These are phyloP conservation scores for Athene noctua DNA, from an alignment of 2,113 vertebrate species.

Conservation along the genomic window DNA sequence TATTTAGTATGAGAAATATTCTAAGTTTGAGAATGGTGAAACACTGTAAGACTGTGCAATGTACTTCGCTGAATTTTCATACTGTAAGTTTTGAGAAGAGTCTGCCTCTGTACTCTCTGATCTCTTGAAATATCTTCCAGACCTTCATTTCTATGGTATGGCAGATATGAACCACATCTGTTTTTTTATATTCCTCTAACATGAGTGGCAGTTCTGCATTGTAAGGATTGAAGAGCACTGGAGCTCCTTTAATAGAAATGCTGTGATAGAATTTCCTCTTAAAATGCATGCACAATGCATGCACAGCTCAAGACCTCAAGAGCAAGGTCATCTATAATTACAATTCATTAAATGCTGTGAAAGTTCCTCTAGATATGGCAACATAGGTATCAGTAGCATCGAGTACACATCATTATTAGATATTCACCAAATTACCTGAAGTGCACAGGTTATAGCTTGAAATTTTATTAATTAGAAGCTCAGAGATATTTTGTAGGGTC, in stretches of 20 bases:
- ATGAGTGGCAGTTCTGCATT: neutral
- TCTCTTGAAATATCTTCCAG: neutral
- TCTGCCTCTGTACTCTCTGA: neutral
- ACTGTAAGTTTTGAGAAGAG: neutral
- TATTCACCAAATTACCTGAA: neutral
- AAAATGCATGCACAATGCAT: neutral
- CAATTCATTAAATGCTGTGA: neutral
- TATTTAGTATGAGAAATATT: neutral
- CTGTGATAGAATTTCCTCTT: neutral
- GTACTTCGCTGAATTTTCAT: neutral
- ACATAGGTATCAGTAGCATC: neutral
- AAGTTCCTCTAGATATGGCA: neutral
- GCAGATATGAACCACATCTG: neutral
- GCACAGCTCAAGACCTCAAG: neutral
- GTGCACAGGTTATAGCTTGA: neutral
- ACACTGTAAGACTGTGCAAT: neutral
- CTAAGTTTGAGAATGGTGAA: neutral
- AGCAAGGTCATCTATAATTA: neutral
- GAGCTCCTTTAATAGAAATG: neutral
- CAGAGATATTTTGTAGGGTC: neutral
- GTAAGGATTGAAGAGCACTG: neutral
- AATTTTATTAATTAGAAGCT: constrained; percentile 10
- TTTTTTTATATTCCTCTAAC: neutral
- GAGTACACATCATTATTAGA: neutral
- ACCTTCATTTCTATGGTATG: neutral